Base-by-base conservation (phyloP, 2,113 vertebrate species). In the Corydoras sp. region DNA sequence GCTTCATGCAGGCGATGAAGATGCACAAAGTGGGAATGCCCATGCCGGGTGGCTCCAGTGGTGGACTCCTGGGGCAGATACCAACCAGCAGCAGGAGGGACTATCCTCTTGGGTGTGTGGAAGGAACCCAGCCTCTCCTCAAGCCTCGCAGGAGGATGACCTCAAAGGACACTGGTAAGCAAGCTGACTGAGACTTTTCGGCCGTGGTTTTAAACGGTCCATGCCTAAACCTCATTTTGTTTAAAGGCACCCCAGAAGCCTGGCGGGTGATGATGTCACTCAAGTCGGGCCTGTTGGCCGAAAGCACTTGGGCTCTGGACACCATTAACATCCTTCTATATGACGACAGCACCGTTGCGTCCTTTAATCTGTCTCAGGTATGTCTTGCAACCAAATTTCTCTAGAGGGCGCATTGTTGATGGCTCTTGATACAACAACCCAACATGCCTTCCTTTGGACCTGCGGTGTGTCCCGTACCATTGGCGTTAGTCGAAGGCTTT, bases 251-350 rank as follows among this genome's bases (percentile, higher is more conserved):
- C 79, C 96, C 97, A 1, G 97, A 99, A 83, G 97, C 97, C 1
- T 99, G 97, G 97, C 92, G 96, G 58, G 94, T 99, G 84, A 98
- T 99, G 95, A 99, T 99, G 97, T 98, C 97, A 81, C 92, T 99
- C 65, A 99, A 98, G 85, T 99, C 96, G 35, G 97, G 97, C 69
- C 91, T 99, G 72, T 73, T 99, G 88, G 97, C 96, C 70, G 97
- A 99, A 88, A 99, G 95, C 83, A 96, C 96, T 3, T 99, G 97
- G 97, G 97, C 97, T 62, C 84, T 99, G 76, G 97, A 99, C 87
- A 99, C 96, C 79, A 95, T 99, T 84, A 99, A 97, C 79, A 96
- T 99, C 81, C 92, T 99, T 72, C 91, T 99, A 65, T 98, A 95
- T 31, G 97, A 99, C n/a, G 97, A 99, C 89, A 96, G 90, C 89